These are phyloP conservation scores for Julus scandinavius DNA, from an alignment of 2,888 invertebrate genomes.

Conservation along the genomic window DNA sequence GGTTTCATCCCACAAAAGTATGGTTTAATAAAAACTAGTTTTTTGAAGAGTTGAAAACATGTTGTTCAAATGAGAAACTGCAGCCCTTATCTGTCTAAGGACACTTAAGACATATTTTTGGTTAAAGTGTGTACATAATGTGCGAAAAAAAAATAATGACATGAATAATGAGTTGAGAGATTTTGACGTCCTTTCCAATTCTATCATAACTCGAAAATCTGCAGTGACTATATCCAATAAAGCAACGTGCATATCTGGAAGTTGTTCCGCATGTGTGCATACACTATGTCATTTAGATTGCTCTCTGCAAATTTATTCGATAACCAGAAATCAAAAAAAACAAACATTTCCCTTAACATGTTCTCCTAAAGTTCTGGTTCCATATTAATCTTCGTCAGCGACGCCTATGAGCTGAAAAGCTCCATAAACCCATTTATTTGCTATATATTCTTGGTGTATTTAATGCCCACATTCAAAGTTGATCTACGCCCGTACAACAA, in stretches of 20 bases:
- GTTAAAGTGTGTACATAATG: no score
- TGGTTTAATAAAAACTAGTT: no score
- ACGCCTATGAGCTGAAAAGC: not conserved
- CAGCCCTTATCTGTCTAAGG: no score
- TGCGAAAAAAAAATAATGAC: not conserved
- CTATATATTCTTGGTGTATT: not conserved
- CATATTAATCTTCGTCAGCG: not conserved
- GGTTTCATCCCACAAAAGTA: no score
- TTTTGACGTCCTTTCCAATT: not conserved
- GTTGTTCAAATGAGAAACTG: no score
- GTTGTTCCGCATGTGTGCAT: not conserved
- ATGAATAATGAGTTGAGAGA: not conserved
- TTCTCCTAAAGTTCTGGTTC: not conserved
- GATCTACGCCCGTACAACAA: not conserved
- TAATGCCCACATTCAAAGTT: not conserved
- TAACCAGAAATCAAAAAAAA: not conserved
- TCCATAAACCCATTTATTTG: slow-evolving; percentile 4
- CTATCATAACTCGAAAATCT: not conserved
- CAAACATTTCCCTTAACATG: not conserved
- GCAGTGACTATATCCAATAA: not conserved
- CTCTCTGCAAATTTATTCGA: not conserved
- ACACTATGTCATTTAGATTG: not conserved
- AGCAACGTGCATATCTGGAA: not conserved
- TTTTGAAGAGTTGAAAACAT: no score
- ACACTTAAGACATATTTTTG: no score